phyloP scores from a whole-genome alignment of 2,888 invertebrate species.

The Acheta domesticus region DNA sequence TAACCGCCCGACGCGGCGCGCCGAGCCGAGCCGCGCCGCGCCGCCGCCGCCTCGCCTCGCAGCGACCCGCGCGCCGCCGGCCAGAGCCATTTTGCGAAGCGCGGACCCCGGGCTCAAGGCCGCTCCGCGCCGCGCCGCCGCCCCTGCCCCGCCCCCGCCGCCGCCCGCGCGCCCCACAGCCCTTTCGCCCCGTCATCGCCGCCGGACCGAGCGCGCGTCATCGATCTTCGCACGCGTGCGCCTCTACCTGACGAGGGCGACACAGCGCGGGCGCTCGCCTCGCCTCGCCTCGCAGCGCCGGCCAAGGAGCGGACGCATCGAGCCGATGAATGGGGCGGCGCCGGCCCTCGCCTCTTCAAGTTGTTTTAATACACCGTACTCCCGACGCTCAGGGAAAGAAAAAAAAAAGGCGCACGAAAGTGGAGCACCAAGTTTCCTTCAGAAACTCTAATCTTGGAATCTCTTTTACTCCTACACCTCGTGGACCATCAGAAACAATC shows the following conservation, averaged over 20 bases:
- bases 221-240: background rate
- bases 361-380: too few relatives aligned
- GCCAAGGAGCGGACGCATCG: conserved; percentile 28
- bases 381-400: too few relatives aligned
- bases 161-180: conserved; percentile 31
- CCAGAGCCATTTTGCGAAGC: conserved; percentile 34
- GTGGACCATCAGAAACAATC: too few relatives aligned
- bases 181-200: conserved; percentile 20
- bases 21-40: background rate
- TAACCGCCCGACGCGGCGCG: background rate
- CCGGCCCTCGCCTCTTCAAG: too few relatives aligned
- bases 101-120: background rate
- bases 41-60: conserved; percentile 21
- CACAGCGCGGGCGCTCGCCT: background rate
- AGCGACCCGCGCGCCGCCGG: conserved; percentile 31
- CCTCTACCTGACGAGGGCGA: background rate
- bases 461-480: too few relatives aligned
- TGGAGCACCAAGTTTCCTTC: too few relatives aligned
- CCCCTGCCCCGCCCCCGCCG: conserved; percentile 20
- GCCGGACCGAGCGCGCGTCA: background rate
- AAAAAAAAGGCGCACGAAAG: too few relatives aligned
- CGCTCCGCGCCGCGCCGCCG: background rate
- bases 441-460: too few relatives aligned
- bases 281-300: background rate
- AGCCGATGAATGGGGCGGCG: conserved; percentile 23